Percentiles rank a stretch among this genome's conserved stretches.
Conservation (phyloP, 2,113 vertebrate genomes). For the Anser cygnoides region DNA sequence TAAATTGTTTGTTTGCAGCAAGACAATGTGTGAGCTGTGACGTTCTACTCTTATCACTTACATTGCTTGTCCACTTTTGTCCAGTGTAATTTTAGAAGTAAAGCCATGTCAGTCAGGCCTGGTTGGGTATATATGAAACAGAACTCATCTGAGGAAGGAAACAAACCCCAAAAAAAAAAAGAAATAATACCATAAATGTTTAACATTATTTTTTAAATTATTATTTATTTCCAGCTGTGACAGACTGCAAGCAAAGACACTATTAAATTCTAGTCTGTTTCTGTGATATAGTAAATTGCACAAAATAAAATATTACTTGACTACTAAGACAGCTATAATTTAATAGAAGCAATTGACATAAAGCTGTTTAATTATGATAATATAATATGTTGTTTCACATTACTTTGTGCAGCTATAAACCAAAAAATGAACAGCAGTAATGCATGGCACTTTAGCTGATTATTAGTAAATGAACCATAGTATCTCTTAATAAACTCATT, state of each 20-base stretch:
- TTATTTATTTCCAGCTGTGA: not conserved
- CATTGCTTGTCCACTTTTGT: not conserved
- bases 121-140: not conserved
- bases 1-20: not conserved
- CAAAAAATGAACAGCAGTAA: not conserved
- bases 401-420: not conserved
- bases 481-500: not conserved
- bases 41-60: not conserved
- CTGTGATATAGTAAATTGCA: not conserved
- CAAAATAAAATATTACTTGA: not conserved
- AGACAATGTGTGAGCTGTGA: not conserved
- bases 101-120: not conserved
- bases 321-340: not conserved
- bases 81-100: not conserved
- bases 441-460: not conserved
- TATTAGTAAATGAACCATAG: not conserved
- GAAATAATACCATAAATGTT: not conserved
- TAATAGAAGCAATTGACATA: not conserved
- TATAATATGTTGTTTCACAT: not conserved
- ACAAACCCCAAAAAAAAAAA: not conserved
- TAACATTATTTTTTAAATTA: fast-evolving
- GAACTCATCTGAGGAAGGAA: not conserved
- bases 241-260: not conserved
- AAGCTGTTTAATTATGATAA: not conserved
- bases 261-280: not conserved